Evolutionary conservation across 2,113 vertebrate species (phyloP).

Genomic region (Lamprotornis superbus): DNA sequence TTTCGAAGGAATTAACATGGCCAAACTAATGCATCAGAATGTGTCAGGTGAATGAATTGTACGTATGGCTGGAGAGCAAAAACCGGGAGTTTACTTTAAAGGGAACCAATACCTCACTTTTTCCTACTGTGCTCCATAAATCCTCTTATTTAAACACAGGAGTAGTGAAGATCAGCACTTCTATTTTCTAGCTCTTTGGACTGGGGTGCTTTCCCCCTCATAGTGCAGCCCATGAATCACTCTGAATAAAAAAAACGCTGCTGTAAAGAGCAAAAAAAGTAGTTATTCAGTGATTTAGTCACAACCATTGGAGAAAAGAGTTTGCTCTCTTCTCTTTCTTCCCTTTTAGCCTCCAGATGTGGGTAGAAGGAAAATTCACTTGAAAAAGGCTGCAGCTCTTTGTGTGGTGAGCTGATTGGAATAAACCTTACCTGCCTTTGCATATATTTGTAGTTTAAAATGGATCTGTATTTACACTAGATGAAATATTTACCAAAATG

Average conservation of each 20-base stretch:
- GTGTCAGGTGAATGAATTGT: not conserved
- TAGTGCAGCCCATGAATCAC: not conserved
- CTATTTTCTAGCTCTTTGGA: not conserved
- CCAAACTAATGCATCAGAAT: not conserved
- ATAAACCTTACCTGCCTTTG: not conserved
- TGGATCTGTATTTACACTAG: constrained; percentile 1
- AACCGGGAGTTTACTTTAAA: not conserved
- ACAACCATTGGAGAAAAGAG: not conserved
- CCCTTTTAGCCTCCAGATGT: not conserved
- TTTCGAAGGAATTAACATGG: not conserved
- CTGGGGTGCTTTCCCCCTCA: not conserved
- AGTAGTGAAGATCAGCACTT: not conserved
- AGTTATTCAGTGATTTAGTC: not conserved
- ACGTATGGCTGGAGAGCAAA: not conserved
- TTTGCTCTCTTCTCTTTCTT: not conserved
- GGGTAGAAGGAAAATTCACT: not conserved
- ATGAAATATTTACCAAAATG: constrained; percentile 42
- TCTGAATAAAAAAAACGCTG: not conserved
- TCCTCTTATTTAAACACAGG: not conserved
- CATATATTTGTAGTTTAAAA: constrained; percentile 9
- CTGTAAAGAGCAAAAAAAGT: not conserved
- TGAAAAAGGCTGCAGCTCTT: not conserved
- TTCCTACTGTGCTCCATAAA: not conserved
- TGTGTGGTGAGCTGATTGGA: not conserved
- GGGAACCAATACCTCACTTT: not conserved